A percentile compares a stretch with the other conserved stretches of the same genome.
Evolutionary conservation across 30 jellyfish, hydroid and myxozoan genomes (phyloP).

Genomic region (Cassiopea xamachana): DNA sequence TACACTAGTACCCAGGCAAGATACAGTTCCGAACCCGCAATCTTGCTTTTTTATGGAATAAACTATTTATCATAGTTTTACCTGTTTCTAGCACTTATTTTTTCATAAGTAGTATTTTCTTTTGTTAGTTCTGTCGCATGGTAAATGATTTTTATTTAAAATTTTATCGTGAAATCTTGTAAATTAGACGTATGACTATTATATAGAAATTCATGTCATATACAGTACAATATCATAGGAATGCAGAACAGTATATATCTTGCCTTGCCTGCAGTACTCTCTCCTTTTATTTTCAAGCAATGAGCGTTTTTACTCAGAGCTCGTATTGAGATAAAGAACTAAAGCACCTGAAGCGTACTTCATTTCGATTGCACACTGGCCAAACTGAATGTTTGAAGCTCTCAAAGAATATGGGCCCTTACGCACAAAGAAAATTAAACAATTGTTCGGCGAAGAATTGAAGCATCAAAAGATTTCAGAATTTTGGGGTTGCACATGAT

Average conservation of each 20-base stretch:
- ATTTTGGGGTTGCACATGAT: too few species aligned
- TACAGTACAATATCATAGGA: slow-evolving; percentile 25
- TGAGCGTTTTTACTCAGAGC: too few species aligned
- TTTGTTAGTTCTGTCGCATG: neutral
- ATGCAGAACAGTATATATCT: slow-evolving; percentile 10
- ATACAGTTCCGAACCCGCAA: neutral
- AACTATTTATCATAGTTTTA: neutral
- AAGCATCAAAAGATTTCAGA: too few species aligned
- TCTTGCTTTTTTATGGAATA: neutral
- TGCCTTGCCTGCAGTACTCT: too few species aligned
- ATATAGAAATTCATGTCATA: slow-evolving; percentile 17
- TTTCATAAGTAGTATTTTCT: neutral
- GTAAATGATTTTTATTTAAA: slow-evolving; percentile 14
- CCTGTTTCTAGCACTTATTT: neutral
- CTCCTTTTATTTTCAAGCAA: too few species aligned
- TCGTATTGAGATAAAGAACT: too few species aligned
- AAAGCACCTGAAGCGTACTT: too few species aligned
- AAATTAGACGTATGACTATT: slow-evolving; percentile 24
- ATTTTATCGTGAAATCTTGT: slow-evolving; percentile 13
- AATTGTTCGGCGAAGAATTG: too few species aligned
- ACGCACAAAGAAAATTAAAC: too few species aligned
- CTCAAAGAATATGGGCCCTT: too few species aligned
- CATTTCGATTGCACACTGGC: too few species aligned
- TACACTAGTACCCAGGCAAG: neutral
- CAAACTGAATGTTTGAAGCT: too few species aligned